Percentiles rank a stretch among this genome's conserved stretches.
Conservation (phyloP, 2,888 invertebrate genomes). For the Melieria picta region DNA sequence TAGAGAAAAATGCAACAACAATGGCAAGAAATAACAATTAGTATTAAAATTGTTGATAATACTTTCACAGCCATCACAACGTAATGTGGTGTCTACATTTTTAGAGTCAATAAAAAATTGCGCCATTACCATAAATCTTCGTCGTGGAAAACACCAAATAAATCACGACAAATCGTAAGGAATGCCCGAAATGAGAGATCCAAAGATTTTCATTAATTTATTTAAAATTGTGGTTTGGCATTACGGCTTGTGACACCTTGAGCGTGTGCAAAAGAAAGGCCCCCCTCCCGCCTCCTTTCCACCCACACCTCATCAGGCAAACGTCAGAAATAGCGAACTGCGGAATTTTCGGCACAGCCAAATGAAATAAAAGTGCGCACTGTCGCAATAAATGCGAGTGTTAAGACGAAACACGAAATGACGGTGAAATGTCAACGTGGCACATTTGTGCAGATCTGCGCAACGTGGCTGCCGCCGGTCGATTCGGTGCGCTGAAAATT, state of each 20-base stretch:
- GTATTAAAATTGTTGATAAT: no score
- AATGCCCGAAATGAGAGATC: constrained; percentile 13
- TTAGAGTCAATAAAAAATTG: no score
- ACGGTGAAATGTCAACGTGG: constrained; percentile 33
- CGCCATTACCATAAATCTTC: no score
- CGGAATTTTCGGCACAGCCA: constrained; percentile 8
- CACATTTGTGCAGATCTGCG: constrained; percentile 28
- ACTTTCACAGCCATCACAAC: no score
- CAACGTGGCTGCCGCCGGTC: not conserved
- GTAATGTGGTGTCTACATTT: no score
- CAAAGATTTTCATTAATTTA: constrained; percentile 41
- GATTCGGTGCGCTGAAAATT: no score
- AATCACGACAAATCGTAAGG: constrained; percentile 20
- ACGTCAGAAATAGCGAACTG: not conserved
- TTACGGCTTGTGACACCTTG: constrained; percentile 18
- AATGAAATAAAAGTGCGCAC: not conserved
- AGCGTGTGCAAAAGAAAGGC: not conserved
- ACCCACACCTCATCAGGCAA: not conserved
- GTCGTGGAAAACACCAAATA: constrained; percentile 16
- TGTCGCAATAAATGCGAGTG: constrained; percentile 28
- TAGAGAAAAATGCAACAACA: no score
- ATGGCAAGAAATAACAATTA: no score
- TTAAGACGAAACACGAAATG: constrained; percentile 36
- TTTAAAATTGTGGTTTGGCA: constrained; percentile 38
- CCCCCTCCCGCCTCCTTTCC: no score